Evolutionary conservation across 2,888 invertebrate species (phyloP).

Genomic region (Dendrolimus houi): DNA sequence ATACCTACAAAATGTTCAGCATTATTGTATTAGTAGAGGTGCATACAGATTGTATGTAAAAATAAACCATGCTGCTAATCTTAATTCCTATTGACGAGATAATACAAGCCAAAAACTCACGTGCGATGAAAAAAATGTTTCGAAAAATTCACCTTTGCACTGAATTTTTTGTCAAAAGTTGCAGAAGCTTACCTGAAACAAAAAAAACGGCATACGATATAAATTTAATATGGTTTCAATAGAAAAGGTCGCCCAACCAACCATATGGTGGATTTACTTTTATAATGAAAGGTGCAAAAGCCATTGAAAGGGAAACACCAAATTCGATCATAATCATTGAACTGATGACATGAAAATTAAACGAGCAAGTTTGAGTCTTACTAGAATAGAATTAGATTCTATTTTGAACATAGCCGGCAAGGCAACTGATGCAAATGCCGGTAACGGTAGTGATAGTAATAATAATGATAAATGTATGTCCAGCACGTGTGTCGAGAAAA

Average conservation of each 20-base stretch:
- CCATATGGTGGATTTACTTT: constrained; percentile 47
- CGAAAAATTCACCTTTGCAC: constrained; percentile 12
- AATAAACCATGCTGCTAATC: no score
- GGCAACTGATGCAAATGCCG: background rate
- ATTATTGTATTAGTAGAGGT: no score
- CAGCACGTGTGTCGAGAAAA: constrained; percentile 19
- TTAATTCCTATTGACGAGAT: background rate
- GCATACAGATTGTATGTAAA: no score
- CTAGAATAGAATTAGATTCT: constrained; percentile 7
- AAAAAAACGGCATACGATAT: constrained; percentile 49
- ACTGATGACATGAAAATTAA: constrained; percentile 10
- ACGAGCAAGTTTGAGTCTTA: constrained; percentile 19
- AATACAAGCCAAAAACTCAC: constrained; percentile 22
- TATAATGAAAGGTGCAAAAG: constrained; percentile 55
- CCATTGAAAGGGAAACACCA: constrained; percentile 47
- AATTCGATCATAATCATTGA: constrained; percentile 27
- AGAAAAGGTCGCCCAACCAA: constrained; percentile 49
- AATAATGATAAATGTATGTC: constrained; percentile 28
- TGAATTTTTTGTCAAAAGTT: constrained; percentile 24
- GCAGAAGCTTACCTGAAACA: constrained; percentile 52
- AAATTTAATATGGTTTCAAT: constrained; percentile 37
- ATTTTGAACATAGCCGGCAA: background rate
- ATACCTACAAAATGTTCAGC: no score
- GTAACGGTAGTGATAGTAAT: constrained; percentile 34
- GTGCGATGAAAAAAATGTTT: constrained; percentile 23